Conservation (phyloP, 2,113 vertebrate genomes). For the Poicephalus gulielmi region DNA sequence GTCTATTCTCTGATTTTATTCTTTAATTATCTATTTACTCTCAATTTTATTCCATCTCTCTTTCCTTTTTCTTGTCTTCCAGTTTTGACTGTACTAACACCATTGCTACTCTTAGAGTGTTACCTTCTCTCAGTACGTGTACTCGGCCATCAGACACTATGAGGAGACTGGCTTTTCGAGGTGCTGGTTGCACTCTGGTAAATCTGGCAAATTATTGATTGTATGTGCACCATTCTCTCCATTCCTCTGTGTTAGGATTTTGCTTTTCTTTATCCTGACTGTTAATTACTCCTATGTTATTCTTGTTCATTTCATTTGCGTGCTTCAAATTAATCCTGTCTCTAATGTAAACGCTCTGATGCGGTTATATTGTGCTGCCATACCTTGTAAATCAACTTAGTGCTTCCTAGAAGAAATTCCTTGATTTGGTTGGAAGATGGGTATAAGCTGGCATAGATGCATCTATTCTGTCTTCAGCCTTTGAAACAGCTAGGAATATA, state of each 20-base stretch:
- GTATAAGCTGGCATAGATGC: not conserved
- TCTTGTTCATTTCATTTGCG: conserved; percentile 7
- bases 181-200: conserved; percentile 86
- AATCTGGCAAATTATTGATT: conserved; percentile 83
- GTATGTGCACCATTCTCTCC: conserved; percentile 42
- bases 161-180: conserved; percentile 84
- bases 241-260: conserved; percentile 20
- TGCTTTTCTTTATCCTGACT: conserved; percentile 32
- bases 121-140: conserved; percentile 71
- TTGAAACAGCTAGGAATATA: not conserved
- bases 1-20: conserved; percentile 19
- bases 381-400: not conserved
- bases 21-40: conserved; percentile 40
- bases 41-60: conserved; percentile 27
- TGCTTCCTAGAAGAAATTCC: not conserved
- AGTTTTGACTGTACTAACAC: conserved; percentile 78
- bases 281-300: not conserved
- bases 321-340: conserved; percentile 4
- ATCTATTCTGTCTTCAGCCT: not conserved
- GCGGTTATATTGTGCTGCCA: not conserved
- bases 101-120: conserved; percentile 69
- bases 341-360: not conserved
- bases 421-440: not conserved
- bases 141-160: conserved; percentile 76
- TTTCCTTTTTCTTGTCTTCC: conserved; percentile 76